These are phyloP conservation scores for Bombus superbus DNA, from an alignment of 1,140 invertebrate genomes.

Conservation along the genomic window DNA sequence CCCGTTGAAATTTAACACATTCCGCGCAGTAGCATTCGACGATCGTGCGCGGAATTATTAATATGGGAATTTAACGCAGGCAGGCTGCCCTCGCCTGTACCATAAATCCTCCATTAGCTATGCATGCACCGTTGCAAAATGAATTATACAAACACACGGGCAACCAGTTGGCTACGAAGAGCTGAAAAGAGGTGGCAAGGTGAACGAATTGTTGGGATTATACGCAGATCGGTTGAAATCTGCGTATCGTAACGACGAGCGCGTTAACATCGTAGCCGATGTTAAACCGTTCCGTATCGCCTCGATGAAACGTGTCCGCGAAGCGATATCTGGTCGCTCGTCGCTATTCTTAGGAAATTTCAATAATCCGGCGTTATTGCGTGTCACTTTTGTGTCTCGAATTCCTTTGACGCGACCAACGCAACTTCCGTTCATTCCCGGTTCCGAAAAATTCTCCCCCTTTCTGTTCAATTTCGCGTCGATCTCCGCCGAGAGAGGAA, in stretches of 20 bases:
- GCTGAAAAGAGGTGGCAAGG: no score
- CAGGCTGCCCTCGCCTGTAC: neutral
- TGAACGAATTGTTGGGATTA: neutral
- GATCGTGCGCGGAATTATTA: slow-evolving; percentile 44
- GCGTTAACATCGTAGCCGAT: neutral
- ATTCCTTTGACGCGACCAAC: slow-evolving; percentile 1
- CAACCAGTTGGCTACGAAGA: no score
- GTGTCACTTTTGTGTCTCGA: neutral
- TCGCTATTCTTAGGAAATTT: slow-evolving; percentile 9
- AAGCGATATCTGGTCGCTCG: neutral
- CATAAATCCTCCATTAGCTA: slow-evolving; percentile 49
- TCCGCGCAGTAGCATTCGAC: slow-evolving; percentile 13
- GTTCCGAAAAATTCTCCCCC: neutral
- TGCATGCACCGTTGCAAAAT: slow-evolving; percentile 43
- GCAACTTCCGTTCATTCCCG: neutral
- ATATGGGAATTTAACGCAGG: slow-evolving; percentile 25
- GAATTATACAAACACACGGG: slow-evolving; percentile 37
- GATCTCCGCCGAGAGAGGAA: neutral
- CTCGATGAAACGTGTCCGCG: neutral
- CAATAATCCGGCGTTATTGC: neutral
- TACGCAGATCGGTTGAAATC: neutral
- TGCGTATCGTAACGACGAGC: neutral
- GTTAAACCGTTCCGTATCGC: neutral
- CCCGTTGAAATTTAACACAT: slow-evolving; percentile 40
- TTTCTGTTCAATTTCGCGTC: neutral